These are phyloP conservation scores for Rhodinocichla rosea DNA, from an alignment of 2,113 vertebrate species.

Conservation along the genomic window DNA sequence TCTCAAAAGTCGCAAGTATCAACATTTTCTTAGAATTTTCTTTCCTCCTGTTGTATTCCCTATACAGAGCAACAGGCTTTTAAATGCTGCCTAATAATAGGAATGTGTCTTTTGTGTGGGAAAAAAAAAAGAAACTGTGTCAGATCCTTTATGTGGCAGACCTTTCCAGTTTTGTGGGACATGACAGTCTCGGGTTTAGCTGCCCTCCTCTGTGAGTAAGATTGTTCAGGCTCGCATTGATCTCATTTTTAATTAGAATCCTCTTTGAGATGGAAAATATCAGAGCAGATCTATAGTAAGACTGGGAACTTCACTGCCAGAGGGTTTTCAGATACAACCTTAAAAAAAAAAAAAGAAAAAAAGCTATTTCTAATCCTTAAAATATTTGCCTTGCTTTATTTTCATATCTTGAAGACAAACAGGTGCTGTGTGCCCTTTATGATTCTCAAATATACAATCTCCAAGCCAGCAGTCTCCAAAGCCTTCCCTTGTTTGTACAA, in stretches of 20 bases:
- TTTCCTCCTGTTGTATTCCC: not conserved
- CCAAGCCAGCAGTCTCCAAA: constrained; percentile 57
- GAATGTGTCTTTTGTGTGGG: not conserved
- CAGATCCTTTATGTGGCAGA: not conserved
- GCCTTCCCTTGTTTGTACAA: constrained; percentile 58
- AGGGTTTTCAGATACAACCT: constrained; percentile 27
- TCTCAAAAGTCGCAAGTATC: not conserved
- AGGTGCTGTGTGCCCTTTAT: constrained; percentile 63
- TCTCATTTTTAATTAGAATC: constrained; percentile 7
- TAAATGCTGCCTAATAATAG: not conserved
- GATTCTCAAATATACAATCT: constrained; percentile 55
- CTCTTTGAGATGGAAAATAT: constrained; percentile 54
- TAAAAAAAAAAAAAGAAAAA: not conserved
- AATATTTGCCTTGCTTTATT: constrained; percentile 68
- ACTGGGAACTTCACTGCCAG: not conserved
- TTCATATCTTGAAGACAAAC: constrained; percentile 68
- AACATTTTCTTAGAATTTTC: not conserved
- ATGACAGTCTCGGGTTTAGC: not conserved
- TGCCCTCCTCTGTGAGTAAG: not conserved
- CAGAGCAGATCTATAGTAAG: constrained; percentile 25
- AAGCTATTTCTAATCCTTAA: constrained; percentile 56
- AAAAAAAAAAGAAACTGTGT: not conserved
- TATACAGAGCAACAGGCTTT: not conserved
- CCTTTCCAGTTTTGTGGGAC: not conserved
- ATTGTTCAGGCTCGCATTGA: constrained; percentile 20